Evolutionary conservation across 2,797 vertebrate species (phyloP).

Genomic region (Carapus acus): DNA sequence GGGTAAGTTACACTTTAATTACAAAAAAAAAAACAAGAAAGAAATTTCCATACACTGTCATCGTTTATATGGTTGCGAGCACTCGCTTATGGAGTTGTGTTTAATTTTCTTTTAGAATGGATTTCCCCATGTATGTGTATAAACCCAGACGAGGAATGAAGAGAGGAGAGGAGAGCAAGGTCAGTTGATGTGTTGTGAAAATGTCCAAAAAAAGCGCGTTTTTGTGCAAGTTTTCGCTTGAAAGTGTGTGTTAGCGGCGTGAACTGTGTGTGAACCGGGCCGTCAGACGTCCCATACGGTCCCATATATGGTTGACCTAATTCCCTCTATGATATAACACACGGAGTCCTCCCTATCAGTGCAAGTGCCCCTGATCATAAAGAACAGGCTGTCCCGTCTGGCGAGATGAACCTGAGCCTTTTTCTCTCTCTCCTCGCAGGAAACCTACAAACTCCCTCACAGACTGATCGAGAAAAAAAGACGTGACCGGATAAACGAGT

Average conservation of each 20-base stretch:
- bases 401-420: constrained; percentile 18
- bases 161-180: constrained; percentile 92
- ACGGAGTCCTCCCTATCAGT: constrained; percentile 37
- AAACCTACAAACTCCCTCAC: constrained; percentile 97
- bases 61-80: not conserved
- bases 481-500: constrained; percentile 98
- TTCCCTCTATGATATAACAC: constrained; percentile 62
- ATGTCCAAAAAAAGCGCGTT: not conserved
- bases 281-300: constrained; percentile 16
- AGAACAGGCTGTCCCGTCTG: not conserved
- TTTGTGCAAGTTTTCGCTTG: constrained; percentile 2
- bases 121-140: constrained; percentile 94
- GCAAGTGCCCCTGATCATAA: constrained; percentile 24
- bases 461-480: constrained; percentile 97
- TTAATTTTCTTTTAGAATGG: constrained; percentile 75
- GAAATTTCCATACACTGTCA: not conserved
- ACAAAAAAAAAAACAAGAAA: too few relatives aligned
- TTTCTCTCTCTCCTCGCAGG: constrained; percentile 65
- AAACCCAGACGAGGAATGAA: constrained; percentile 89
- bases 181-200: constrained; percentile 44
- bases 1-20: constrained; percentile 78
- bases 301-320: constrained; percentile 57
- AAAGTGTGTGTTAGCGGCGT: constrained; percentile 14
- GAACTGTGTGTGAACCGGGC: constrained; percentile 8
- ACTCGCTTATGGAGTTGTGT: not conserved